phyloP scores from a whole-genome alignment of 2,888 invertebrate genomes.

The Saturnia pavonia region DNA sequence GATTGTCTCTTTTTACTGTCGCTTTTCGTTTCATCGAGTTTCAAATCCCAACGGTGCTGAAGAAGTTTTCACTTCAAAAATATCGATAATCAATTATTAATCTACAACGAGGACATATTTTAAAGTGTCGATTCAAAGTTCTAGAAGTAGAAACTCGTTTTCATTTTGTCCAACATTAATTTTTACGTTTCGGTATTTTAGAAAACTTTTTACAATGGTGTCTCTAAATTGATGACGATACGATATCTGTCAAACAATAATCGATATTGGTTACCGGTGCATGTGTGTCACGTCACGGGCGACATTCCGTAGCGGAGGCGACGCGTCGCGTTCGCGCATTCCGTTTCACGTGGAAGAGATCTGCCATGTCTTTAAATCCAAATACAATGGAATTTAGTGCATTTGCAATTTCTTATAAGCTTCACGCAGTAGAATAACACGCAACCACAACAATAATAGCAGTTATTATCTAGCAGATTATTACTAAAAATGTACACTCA shows the following conservation, averaged over 20 bases:
- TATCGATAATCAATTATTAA: neutral
- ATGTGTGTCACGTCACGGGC: constrained; percentile 41
- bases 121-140: too few relatives aligned
- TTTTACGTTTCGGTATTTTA: too few relatives aligned
- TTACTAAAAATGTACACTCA: too few relatives aligned
- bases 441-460: neutral
- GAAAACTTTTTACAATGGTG: too few relatives aligned
- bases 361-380: constrained; percentile 41
- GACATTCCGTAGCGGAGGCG: constrained; percentile 67
- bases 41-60: too few relatives aligned
- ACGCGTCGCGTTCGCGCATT: constrained; percentile 65
- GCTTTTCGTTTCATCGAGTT: too few relatives aligned
- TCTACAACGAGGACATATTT: neutral
- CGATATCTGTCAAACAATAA: neutral
- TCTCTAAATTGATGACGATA: neutral
- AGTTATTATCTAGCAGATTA: too few relatives aligned
- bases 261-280: constrained; percentile 29
- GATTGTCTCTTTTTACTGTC: too few relatives aligned
- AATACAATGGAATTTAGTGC: constrained; percentile 9
- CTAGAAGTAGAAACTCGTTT: too few relatives aligned
- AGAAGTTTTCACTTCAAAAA: too few relatives aligned
- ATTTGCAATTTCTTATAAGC: neutral
- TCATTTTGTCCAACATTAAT: too few relatives aligned
- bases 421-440: neutral
- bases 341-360: constrained; percentile 73